Base-by-base conservation (phyloP, 2,797 vertebrate genomes). In the Threskiornis aethiopicus region DNA sequence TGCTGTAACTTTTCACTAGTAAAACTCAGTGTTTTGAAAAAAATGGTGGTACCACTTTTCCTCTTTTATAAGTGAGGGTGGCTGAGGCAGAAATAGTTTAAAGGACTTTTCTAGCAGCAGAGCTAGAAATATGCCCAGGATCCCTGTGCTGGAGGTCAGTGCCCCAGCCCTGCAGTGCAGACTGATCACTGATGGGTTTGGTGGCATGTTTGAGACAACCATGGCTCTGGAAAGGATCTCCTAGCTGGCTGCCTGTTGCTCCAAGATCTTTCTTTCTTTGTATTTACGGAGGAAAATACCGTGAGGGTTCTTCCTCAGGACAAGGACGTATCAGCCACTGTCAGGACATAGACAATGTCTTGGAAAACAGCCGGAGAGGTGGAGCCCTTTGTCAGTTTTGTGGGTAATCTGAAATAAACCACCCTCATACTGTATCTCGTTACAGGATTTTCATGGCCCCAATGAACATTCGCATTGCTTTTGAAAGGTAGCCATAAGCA, bases 181-280 rank as follows among this genome's bases (percentile, higher is more conserved):
- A 26, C n/a, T 41, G 42, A 5, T 49, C 17, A 52, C 44, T 6
- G 11, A 7, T 9, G 26, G 55, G 31, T 75, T 51, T 75, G 37
- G n/a, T 1, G 6, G 5, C 0, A 3, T 11, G 49, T n/a, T 62
- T 6, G 10, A 47, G 33, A 70, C 35, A 62, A 15, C 24, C 8
- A 9, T 16, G n/a, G 31, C 5, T 46, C 29, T 52, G 42, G n/a
- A 47, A 42, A 10, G 31, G 62, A 11, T 62, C 64, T 85, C 31
- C 19, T 15, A 26, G 55, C 16, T 39, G 29, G 16, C 31, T 61
- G 19, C 71, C 37, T 29, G 4, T 13, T 51, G 42, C 42, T 66
- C 19, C 1, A 7, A 46, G 47, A 8, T 24, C 17, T 37, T 6
- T 62, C 64, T 46, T 35, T 79, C 57, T 66, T 47, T 61, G 5